phyloP scores from a whole-genome alignment of 2,113 vertebrate genomes.

The Lamprotornis superbus region DNA sequence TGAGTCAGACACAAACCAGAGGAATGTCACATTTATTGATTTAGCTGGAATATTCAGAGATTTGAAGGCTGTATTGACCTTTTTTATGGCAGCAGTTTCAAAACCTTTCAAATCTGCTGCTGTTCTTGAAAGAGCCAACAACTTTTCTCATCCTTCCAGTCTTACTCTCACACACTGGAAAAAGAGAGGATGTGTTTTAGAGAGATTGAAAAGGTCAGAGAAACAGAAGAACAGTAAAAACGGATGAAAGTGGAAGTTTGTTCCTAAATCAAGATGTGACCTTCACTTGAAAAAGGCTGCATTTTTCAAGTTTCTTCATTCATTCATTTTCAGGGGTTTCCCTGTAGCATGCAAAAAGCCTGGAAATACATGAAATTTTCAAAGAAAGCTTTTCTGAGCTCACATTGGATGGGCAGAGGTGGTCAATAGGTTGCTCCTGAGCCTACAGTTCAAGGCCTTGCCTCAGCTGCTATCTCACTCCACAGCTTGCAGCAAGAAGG shows the following conservation, averaged over 20 bases:
- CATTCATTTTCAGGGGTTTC: neutral
- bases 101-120: neutral
- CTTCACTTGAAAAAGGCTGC: neutral
- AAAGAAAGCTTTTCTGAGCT: neutral
- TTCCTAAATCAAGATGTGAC: neutral
- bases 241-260: neutral
- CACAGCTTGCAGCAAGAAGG: neutral
- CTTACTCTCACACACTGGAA: neutral
- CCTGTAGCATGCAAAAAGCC: neutral
- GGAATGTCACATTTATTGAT: neutral
- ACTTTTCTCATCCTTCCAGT: neutral
- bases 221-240: neutral
- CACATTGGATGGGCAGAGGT: neutral
- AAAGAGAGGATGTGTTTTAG: neutral
- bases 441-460: neutral
- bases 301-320: neutral
- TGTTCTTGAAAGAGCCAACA: neutral
- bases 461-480: neutral
- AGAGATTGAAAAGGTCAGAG: neutral
- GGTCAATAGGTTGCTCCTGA: neutral
- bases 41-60: neutral
- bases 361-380: neutral
- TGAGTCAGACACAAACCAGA: neutral
- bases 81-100: neutral
- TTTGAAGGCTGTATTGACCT: neutral